Base-by-base conservation (phyloP, 2,888 invertebrate species). In the Conops quadrifasciatus region DNA sequence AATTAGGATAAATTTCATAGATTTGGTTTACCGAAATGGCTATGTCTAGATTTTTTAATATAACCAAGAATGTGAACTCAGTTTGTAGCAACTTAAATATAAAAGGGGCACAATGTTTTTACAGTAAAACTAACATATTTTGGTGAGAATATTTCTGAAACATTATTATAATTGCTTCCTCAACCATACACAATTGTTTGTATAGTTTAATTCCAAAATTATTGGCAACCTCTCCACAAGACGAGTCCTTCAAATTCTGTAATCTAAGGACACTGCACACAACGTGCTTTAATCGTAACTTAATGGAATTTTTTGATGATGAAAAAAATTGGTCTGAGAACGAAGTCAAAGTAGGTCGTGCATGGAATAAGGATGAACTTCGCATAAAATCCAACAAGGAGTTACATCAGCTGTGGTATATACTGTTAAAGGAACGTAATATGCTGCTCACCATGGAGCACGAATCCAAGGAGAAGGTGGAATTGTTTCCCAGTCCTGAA, bases 381-480 rank as follows among this genome's bases (percentile, higher is more conserved):
- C 89, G 99, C 80, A 90, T 98, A 63, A 99, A 98, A 86, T 96
- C 96, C 62, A 98, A 97, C 83, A 88, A 91, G 65, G 99, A 99
- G 86, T 88, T 99, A 71, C 99, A 99, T 84, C 97, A 98, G 87
- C 87, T 99, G 72, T 99, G 99, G 98, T 97, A 89, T 81, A 81
- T 90, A 19, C 87, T 99, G 71, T 86, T 98, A 67, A 99, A 98
- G 87, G 99, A 99, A 87, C 89, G 92, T 69, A 99, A 99, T 85
- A 98, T 98, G 98, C 88, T 99, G 21, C 86, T 95, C 75, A 98
- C 98, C 1, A 97, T 98, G 98, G 95, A 97, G 86, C 90, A 94
- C 74, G 93, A 92, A 83, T 90, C 90, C 85, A 90, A 91, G 65
- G 86, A 89, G 53, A 87, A 91, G 80, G 86, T 87, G 75, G 87